Evolutionary conservation across 2,888 invertebrate genomes (phyloP), one percentile per base, ranked within the genome.

Genomic region (Rhopalosiphum nymphaeae): DNA sequence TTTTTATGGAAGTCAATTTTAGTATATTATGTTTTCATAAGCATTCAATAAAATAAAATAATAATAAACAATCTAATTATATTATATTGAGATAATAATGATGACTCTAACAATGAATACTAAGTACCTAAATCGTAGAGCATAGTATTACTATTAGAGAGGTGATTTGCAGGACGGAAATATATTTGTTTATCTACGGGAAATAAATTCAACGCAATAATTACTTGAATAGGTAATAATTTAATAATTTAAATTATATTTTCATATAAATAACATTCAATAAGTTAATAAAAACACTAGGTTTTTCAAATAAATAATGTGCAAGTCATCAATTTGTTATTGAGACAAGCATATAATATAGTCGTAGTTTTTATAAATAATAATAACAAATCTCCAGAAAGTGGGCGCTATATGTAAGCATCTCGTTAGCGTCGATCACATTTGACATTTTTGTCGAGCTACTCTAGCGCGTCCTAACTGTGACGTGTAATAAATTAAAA

Each of bases 391-490:
- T 90, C 57, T 3, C 10, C 90, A 85, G 85, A 29, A 2, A 91
- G 84, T 49, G 86, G 46, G 25, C 61, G 56, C 90, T 67, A 85
- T 90, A 10, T 36, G 21, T 85, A 90, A 94, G 94, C 21, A 94
- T 94, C 94, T 94, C 90, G 90, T 94, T 67, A 90, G 90, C 94
- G 94, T 91, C 94, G 94, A 94, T 94, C 94, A 94, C 94, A 86
- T 67, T 4, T 36, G 90, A 94, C 94, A 91, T 90, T 85, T 90
- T 94, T 94, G 86, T 91, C 86, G 86, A 94, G 94, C 90, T 94
- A 94, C 94, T 90, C 94, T 49, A 86, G 94, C 61, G 29, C 53
- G 56, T 53, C 86, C 49, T 61, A 42, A 57, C 85, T 86, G 61
- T 13, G 90, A 86, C 61, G 61, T 44, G 36, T 49, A 46, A 53